Percentiles rank a stretch among this genome's conserved stretches.
Conservation (phyloP, 2,888 invertebrate species). For the Rhagonycha fulva region DNA sequence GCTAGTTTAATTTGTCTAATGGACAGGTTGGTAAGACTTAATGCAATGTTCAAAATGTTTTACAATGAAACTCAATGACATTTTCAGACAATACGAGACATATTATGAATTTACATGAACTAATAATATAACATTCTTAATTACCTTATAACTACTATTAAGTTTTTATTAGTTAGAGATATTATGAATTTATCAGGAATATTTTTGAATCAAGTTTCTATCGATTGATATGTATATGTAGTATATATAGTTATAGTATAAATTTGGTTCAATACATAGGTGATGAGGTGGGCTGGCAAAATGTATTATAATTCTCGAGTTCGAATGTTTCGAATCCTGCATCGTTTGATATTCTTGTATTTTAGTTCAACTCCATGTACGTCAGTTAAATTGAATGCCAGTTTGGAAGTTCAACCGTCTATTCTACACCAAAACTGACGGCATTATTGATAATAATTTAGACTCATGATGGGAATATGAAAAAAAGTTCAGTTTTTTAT, state of each 20-base stretch:
- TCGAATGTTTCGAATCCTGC: not conserved
- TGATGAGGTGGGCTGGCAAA: not conserved
- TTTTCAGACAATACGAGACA: not conserved
- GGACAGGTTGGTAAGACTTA: not conserved
- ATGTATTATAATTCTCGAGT: not conserved
- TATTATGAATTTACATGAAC: not conserved
- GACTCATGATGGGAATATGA: not conserved
- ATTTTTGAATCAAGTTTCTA: not conserved
- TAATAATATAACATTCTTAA: not conserved
- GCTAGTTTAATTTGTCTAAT: not conserved
- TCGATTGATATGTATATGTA: not conserved
- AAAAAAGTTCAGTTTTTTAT: not conserved
- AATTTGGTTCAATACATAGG: not conserved
- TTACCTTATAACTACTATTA: not conserved
- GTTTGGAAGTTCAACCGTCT: not conserved
- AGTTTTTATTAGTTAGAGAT: not conserved
- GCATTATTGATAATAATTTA: not conserved
- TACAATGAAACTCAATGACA: not conserved
- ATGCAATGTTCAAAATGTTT: not conserved
- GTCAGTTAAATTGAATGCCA: not conserved
- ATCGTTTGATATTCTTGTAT: not conserved
- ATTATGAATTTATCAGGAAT: not conserved
- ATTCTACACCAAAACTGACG: not conserved
- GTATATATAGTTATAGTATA: no score
- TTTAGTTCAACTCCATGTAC: not conserved